Base-by-base conservation (phyloP, 2,113 vertebrate genomes). In the Ivindomyrus marchei region DNA sequence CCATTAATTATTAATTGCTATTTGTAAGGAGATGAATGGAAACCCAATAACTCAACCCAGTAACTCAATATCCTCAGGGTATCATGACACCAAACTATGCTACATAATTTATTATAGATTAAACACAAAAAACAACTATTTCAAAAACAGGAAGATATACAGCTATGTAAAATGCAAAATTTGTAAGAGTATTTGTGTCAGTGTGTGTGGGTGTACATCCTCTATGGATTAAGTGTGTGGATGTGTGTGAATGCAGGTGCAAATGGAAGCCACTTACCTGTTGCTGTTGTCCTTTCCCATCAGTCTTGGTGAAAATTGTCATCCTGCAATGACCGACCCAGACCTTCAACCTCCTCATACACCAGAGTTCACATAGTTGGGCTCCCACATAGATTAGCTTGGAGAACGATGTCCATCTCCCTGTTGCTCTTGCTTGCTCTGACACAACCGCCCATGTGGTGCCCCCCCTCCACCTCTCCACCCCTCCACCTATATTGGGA, bases 1-100 rank as follows among this genome's bases (percentile, higher is more conserved):
- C 74, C 24, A 62, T 89, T n/a, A 84, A 84, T 89, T 89, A 89
- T 89, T 89, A 83, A 89, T 84, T 17, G 24, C 19, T 50, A 42
- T 31, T 11, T 53, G 50, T 56, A 39, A 42, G 31, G 31, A 87
- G 52, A 58, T 88, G 53, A 88, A 88, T 89, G 50, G 36, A 42
- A 36, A 89, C 74, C 49, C 36, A 83, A 52, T 89, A 84, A 31
- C 88, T 8, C 27, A 80, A 42, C 74, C 36, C 39, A 49, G 88
- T 53, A 56, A 89, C 88, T 53, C 74, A 53, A 77, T 89, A 70
- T 89, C 36, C 47, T n/a, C 70, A 83, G 3, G 31, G 52, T 56
- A 80, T 53, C 45, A 36, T 56, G 74, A 53, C 88, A 53, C 80
- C n/a, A 42, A 80, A 52, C 3, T 42, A 53, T 9, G 0, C 42